These are phyloP conservation scores for Malurus elegans DNA, from an alignment of 2,113 vertebrate species.

Conservation along the genomic window DNA sequence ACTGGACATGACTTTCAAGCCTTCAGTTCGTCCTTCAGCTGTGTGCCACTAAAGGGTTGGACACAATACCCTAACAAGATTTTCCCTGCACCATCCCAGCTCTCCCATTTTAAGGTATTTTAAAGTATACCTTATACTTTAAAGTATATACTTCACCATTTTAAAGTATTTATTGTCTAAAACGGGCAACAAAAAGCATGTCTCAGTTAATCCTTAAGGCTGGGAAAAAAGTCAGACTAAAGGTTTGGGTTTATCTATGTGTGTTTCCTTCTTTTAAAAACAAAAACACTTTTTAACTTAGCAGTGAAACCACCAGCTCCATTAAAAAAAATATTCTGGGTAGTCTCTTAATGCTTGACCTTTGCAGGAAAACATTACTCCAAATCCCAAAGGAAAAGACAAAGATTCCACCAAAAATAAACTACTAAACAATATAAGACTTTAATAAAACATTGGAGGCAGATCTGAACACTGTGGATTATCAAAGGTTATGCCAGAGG, in stretches of 20 bases:
- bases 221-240: neutral
- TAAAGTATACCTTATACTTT: too few relatives aligned
- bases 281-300: neutral
- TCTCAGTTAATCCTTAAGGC: neutral
- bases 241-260: neutral
- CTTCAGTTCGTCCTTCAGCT: neutral
- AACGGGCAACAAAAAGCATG: neutral
- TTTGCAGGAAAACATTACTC: conserved; percentile 4
- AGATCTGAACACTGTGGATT: neutral
- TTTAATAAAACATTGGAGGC: conserved; percentile 29
- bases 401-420: conserved; percentile 48
- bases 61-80: neutral
- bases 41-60: neutral
- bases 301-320: neutral
- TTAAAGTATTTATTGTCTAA: neutral
- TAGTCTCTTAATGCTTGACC: conserved; percentile 15
- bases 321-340: neutral
- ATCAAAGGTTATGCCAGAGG: neutral
- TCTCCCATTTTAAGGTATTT: neutral
- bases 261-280: neutral
- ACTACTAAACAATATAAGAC: conserved; percentile 29
- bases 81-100: neutral
- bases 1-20: neutral
- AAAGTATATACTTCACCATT: neutral
- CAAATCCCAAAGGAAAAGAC: conserved; percentile 21